These are phyloP conservation scores for Orthosia gothica DNA, from an alignment of 2,888 invertebrate genomes.

Conservation along the genomic window DNA sequence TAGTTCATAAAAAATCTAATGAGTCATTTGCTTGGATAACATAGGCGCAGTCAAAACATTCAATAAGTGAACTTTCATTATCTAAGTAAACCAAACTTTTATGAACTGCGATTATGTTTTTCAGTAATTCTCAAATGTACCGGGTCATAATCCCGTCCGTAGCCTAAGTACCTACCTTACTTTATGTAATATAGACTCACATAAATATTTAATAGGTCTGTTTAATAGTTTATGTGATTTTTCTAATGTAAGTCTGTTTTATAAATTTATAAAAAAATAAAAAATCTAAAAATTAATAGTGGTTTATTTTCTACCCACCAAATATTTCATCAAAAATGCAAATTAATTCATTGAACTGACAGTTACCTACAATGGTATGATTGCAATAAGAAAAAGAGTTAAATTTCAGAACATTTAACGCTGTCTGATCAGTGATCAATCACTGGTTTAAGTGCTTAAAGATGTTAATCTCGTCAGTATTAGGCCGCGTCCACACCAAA, in stretches of 20 bases:
- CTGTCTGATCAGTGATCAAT: not conserved
- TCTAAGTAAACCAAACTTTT: constrained; percentile 49
- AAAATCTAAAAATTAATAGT: constrained; percentile 77
- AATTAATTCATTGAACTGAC: not conserved
- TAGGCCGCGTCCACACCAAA: not conserved
- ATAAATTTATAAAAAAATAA: constrained; percentile 87
- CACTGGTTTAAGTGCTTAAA: not conserved
- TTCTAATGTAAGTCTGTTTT: constrained; percentile 91
- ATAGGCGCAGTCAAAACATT: constrained; percentile 76
- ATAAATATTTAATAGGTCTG: constrained; percentile 91
- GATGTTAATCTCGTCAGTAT: not conserved
- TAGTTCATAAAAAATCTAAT: constrained; percentile 86
- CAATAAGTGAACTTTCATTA: constrained; percentile 50
- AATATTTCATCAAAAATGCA: not conserved
- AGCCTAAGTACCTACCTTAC: constrained; percentile 90
- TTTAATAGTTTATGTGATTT: constrained; percentile 91
- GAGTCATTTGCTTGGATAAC: constrained; percentile 83
- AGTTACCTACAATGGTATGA: not conserved
- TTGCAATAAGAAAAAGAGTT: not conserved
- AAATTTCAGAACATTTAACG: not conserved
- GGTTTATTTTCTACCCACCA: constrained; percentile 46
- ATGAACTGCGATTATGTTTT: constrained; percentile 83
- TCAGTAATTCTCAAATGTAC: constrained; percentile 89
- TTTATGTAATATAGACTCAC: constrained; percentile 92
- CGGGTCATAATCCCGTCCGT: constrained; percentile 91